phyloP scores from a whole-genome alignment of 2,797 vertebrate genomes.

The Crax fasciolata region DNA sequence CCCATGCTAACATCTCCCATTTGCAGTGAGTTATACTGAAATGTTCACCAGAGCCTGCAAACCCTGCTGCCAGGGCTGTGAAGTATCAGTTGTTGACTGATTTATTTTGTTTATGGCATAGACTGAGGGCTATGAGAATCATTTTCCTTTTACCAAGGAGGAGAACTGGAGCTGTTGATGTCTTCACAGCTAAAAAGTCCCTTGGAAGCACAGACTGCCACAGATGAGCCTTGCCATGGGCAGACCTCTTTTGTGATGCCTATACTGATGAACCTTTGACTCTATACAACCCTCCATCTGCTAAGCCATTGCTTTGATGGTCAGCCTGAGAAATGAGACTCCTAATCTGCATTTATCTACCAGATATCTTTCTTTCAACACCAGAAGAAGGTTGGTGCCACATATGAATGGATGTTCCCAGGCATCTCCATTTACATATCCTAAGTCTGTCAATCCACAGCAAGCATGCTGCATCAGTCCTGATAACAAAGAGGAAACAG shows the following conservation, averaged over 20 bases:
- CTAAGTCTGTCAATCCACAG: neutral
- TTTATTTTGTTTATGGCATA: neutral
- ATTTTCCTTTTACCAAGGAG: neutral
- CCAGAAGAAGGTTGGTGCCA: neutral
- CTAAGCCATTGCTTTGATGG: neutral
- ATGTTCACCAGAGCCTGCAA: neutral
- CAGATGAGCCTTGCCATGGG: neutral
- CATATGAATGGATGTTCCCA: neutral
- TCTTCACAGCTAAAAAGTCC: neutral
- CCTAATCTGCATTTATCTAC: neutral
- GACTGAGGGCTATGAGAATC: neutral
- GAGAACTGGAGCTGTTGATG: neutral
- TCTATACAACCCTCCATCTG: neutral
- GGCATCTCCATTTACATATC: neutral
- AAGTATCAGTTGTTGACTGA: neutral
- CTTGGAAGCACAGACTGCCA: neutral
- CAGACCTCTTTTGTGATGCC: neutral
- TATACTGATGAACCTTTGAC: neutral
- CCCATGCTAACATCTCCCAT: neutral
- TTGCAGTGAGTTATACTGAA: neutral
- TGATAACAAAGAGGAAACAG: neutral
- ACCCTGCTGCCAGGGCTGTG: neutral
- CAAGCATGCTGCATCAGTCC: neutral
- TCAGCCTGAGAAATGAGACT: neutral
- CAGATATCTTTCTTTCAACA: neutral